Base-by-base conservation (phyloP, 2,113 vertebrate genomes). In the Cairina moschata region DNA sequence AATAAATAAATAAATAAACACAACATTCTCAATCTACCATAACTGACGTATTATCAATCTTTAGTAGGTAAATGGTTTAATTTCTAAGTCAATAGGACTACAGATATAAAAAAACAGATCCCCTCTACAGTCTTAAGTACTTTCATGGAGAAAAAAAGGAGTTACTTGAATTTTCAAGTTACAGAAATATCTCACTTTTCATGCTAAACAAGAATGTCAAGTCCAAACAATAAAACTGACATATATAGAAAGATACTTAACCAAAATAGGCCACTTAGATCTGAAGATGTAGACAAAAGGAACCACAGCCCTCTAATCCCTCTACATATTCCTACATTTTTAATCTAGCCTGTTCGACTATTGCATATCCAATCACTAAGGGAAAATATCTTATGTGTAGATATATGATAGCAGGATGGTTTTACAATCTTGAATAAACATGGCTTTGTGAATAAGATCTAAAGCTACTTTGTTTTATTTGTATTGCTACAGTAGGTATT, bases 341-440 rank as follows among this genome's bases (percentile, higher is more conserved):
- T 34, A 52, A 72, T 29, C 17, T 31, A 67, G 20, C n/a, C 26
- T 69, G 55, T 92, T 6, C 15, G 1, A 74, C 9, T 74, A 69
- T 3, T 11, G 10, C 25, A 67, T 4, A 11, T 14, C 4, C 0
- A 50, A 42, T 21, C 40, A 75, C 55, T 8, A 71, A 55, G 42
- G 32, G 55, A 38, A 60, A 34, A 42, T 1, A 25, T 1, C 46
- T 11, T 11, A 48, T 1, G 58, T 11, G 31, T 6, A 91, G 8
- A 32, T 50, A 74, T 0, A 60, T 2, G 2, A 9, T 4, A 76
- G 17, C 2, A 82, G 9, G 6, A 36, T 8, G 42, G 26, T 46
- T 50, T 46, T 5, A 16, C 62, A 11, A 73, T 44, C 62, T 56
- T 68, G 81, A 91, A 46, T 10, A 59, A 66, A 54, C 17, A 48